Base-by-base conservation (phyloP, 2,113 vertebrate genomes). In the Melanocharis versteri region DNA sequence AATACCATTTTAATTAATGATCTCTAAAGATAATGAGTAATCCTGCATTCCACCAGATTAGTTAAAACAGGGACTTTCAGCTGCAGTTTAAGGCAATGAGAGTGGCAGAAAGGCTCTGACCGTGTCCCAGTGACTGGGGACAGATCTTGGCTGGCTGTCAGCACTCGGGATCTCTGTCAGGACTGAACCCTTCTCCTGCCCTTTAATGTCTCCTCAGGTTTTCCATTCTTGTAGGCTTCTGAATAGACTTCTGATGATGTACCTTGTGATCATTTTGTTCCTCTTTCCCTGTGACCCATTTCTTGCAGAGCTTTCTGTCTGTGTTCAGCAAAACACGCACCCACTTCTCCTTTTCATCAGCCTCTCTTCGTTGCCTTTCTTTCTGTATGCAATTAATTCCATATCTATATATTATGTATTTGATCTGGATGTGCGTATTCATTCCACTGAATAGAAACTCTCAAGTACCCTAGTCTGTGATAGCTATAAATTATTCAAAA, bases 401-500 rank as follows among this genome's bases (percentile, higher is more conserved):
- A 33, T 86, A 80, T 61, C 85, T 90, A 83, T 87, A 53, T 95
- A 92, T 93, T 92, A 97, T 87, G 79, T 87, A 79, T 92, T 96
- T 92, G 73, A 87, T 91, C 78, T 93, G 66, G 93, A 94, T 93
- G 93, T 90, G 83, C 42, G 7, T 69, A 97, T 93, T 83, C 87
- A 88, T 95, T 94, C 76, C 54, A 88, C 79, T 91, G 94, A 91
- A 95, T 50, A 92, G 91, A 93, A 96, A 77, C 60, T 85, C 83
- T 93, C 78, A 91, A 94, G 83, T 85, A 95, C 66, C 80, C 87
- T 30, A 64, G 71, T 48, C 83, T 87, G 83, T 93, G 95, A 96
- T 94, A 85, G 72, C 85, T 83, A 87, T 98, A 96, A 97, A 97
- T 96, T 97, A 98, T 97, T 97, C 90, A 96, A 65, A 95, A 93